Percentiles rank a stretch among this genome's conserved stretches.
phyloP scores from a whole-genome alignment of 2,888 invertebrate species.

The Phalera bucephala region DNA sequence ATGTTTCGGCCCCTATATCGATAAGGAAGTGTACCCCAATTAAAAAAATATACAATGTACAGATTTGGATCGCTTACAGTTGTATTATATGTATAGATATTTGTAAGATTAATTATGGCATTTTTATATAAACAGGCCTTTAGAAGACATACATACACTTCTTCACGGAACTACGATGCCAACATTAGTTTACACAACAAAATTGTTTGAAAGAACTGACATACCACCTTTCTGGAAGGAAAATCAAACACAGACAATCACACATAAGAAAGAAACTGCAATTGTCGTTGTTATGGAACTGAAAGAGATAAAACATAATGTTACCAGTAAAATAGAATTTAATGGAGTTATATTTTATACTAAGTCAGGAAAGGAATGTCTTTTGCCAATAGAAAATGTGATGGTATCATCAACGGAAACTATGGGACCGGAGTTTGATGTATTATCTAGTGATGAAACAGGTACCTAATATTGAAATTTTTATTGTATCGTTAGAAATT shows the following conservation, averaged over 20 bases:
- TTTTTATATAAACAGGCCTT: no score
- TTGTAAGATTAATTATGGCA: no score
- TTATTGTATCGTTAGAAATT: no score
- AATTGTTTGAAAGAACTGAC: constrained; percentile 42
- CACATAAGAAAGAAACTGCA: constrained; percentile 29
- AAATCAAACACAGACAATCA: constrained; percentile 26
- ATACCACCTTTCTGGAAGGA: constrained; percentile 52
- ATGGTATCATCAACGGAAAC: constrained; percentile 45
- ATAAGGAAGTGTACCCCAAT: no score
- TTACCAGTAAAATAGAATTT: constrained; percentile 47
- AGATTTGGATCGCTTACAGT: no score
- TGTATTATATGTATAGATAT: no score
- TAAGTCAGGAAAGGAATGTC: constrained; percentile 33
- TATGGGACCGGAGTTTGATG: constrained; percentile 57
- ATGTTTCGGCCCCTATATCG: no score
- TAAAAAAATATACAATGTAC: no score
- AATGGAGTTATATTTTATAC: constrained; percentile 50
- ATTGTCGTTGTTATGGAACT: constrained; percentile 46
- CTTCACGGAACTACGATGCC: constrained; percentile 36
- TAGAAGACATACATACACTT: constrained; percentile 51
- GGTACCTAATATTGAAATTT: constrained; percentile 35
- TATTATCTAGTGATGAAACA: constrained; percentile 32
- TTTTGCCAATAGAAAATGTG: constrained; percentile 55
- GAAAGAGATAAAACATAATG: constrained; percentile 46
- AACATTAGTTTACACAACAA: constrained; percentile 56